Evolutionary conservation across 2,797 vertebrate genomes (phyloP).

Genomic region (Neosalanx taihuensis): DNA sequence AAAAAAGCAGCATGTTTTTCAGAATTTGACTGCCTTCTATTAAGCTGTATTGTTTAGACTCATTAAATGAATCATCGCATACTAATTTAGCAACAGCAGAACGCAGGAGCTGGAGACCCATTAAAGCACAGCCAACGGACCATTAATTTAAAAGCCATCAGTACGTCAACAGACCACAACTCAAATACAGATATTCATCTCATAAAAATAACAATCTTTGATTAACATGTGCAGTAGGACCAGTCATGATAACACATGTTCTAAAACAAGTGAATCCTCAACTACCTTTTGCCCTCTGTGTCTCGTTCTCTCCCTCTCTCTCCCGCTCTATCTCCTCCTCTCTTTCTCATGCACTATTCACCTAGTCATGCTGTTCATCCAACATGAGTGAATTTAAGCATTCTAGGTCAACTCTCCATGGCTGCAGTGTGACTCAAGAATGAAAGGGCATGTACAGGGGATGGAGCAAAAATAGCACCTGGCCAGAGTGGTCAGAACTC

Average conservation of each 20-base stretch:
- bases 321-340: no score
- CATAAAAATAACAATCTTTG: neutral
- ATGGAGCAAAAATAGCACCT: slow-evolving; percentile 67
- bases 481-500: slow-evolving; percentile 59
- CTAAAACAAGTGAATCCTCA: neutral
- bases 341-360: slow-evolving; percentile 20
- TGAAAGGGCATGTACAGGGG: slow-evolving; percentile 64
- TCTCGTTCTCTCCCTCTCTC: no score
- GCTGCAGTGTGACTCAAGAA: slow-evolving; percentile 63
- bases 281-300: neutral
- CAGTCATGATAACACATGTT: neutral
- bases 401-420: slow-evolving; percentile 65
- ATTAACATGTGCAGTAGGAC: neutral
- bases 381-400: slow-evolving; percentile 55
- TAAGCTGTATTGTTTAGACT: neutral
- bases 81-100: neutral
- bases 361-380: slow-evolving; percentile 34
- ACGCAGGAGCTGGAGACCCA: neutral
- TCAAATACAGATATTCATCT: neutral
- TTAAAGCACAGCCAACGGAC: neutral
- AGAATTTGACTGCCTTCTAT: neutral
- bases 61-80: neutral
- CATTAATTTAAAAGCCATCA: neutral
- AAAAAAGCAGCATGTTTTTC: neutral
- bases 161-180: neutral